phyloP scores from a whole-genome alignment of 2,888 invertebrate species.

The Leptinotarsa juncta region DNA sequence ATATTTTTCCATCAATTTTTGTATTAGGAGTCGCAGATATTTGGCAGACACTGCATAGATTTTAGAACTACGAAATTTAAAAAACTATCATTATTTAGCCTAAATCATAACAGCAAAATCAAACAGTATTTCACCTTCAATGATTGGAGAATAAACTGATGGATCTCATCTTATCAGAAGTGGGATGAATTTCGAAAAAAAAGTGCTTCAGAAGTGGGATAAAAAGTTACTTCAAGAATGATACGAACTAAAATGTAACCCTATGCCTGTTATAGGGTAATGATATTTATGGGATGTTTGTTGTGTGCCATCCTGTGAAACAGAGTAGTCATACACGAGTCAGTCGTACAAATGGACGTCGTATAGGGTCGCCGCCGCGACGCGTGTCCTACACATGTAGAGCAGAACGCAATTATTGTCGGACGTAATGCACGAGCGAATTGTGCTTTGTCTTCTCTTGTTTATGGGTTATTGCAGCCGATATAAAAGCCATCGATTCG shows the following conservation, averaged over 20 bases:
- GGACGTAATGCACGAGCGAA: constrained; percentile 63
- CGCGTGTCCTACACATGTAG: constrained; percentile 66
- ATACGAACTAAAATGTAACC: too few species aligned
- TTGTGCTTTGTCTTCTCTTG: constrained; percentile 62
- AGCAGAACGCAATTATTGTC: constrained; percentile 64
- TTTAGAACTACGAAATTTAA: background rate
- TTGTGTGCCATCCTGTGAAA: constrained; percentile 6
- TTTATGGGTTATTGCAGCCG: constrained; percentile 64
- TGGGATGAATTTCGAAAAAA: background rate
- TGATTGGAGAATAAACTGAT: too few species aligned
- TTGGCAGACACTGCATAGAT: background rate
- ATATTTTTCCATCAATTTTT: constrained; percentile 47
- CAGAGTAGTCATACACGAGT: constrained; percentile 4
- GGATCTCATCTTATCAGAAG: background rate
- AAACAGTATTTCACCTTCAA: too few species aligned
- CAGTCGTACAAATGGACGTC: constrained; percentile 40
- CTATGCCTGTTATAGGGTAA: background rate
- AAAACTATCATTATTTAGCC: too few species aligned
- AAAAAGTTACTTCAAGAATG: background rate
- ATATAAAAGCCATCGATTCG: constrained; percentile 64
- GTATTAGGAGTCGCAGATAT: constrained; percentile 33
- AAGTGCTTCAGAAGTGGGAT: background rate
- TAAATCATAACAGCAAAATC: too few species aligned
- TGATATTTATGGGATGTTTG: constrained; percentile 8
- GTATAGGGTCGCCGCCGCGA: constrained; percentile 54